Base-by-base conservation (phyloP, 2,797 vertebrate species). In the Atherinosoma microstoma region DNA sequence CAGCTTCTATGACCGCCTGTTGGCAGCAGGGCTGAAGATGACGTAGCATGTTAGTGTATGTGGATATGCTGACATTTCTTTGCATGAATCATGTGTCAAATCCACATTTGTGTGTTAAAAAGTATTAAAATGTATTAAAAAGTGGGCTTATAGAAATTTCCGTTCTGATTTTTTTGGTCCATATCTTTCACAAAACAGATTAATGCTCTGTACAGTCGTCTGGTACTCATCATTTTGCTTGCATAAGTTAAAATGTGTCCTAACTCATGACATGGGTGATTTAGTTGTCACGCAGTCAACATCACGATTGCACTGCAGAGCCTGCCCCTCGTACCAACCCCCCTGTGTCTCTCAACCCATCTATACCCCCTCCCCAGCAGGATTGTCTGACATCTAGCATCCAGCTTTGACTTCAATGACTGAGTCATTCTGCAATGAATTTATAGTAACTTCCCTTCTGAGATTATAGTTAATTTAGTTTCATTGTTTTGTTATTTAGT, bases 181-280 rank as follows among this genome's bases (percentile, higher is more conserved):
- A 76, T 12, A 6, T 64, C 66, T 34, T 1, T 75, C 36, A 27
- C 16, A 45, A 22, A 4, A 11, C 56, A 58, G 15, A 54, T 67
- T 35, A 22, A 49, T 53, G 51, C 27, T 24, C 10, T 61, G 34
- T 32, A 42, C 35, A 10, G 76, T 65, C 49, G 42, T 74, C 67
- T 38, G 40, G 60, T 58, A 65, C 59, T 57, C 63, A 69, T 75
- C 70, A 35, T 36, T 12, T 63, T 6, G 20, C 64, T 45, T 47
- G 42, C 75, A 73, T 89, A 75, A 76, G 70, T 82, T 78, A 70
- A 70, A 76, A 5, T 58, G 63, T 84, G 87, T 76, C 72, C 75
- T 87, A 87, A 91, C 85, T 86, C 76, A 87, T 92, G 91, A 91
- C 92, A 91, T 12, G 72, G 64, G 22, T 64, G 77, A 92, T 94